Evolutionary conservation across 2,113 vertebrate species (phyloP).

Genomic region (Aegithalos caudatus): DNA sequence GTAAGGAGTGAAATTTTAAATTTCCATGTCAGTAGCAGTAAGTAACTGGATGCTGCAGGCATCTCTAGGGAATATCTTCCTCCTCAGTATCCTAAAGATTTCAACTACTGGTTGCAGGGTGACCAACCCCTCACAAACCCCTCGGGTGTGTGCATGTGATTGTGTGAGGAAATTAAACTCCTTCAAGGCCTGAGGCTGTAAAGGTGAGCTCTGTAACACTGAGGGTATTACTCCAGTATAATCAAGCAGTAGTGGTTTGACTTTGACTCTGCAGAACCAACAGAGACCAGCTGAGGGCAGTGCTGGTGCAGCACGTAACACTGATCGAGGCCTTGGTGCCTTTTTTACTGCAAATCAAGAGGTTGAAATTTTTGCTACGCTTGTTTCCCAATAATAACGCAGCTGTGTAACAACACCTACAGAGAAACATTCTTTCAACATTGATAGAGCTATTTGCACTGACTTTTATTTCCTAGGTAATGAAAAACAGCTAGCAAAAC

Average conservation of each 20-base stretch:
- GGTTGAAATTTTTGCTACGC: neutral
- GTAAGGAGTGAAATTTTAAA: neutral
- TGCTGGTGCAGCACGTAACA: neutral
- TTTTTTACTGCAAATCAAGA: neutral
- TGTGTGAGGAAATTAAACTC: neutral
- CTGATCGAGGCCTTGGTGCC: neutral
- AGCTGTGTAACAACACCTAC: neutral
- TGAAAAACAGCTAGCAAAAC: neutral
- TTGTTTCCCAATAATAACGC: neutral
- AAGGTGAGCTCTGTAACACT: neutral
- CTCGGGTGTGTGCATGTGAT: neutral
- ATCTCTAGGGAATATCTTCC: neutral
- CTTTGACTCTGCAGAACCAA: neutral
- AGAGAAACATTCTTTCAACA: neutral
- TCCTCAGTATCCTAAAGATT: neutral
- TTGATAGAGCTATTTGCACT: neutral
- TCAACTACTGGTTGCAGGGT: neutral
- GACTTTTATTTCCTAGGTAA: neutral
- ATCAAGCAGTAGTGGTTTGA: rapidly evolving
- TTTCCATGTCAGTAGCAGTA: rapidly evolving
- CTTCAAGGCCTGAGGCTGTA: neutral
- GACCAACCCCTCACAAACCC: neutral
- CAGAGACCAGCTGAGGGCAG: neutral
- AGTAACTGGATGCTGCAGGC: neutral
- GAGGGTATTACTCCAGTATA: neutral